phyloP scores from a whole-genome alignment of 2,797 vertebrate species.

The Esox masquinongy region DNA sequence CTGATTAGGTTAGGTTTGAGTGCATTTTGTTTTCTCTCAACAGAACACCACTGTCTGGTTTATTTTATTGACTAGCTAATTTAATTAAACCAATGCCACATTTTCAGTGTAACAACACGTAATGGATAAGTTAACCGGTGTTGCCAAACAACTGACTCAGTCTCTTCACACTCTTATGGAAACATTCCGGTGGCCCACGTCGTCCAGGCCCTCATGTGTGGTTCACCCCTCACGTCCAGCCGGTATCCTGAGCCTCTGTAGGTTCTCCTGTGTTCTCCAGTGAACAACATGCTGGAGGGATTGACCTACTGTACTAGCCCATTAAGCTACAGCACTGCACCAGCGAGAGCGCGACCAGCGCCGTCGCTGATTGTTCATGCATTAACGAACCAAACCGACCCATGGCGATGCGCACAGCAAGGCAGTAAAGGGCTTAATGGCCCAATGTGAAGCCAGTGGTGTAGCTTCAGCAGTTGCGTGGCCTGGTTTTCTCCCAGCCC shows the following conservation, averaged over 20 bases:
- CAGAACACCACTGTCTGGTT: neutral
- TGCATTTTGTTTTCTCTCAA: slow-evolving; percentile 10
- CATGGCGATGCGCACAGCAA: neutral
- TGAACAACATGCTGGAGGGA: neutral
- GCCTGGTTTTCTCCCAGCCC: neutral
- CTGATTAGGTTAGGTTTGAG: slow-evolving; percentile 24
- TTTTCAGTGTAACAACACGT: neutral
- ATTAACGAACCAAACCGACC: slow-evolving; percentile 1
- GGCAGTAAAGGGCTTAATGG: neutral
- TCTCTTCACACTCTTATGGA: neutral
- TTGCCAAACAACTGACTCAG: neutral
- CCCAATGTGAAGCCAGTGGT: neutral
- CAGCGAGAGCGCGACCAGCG: slow-evolving; percentile 3
- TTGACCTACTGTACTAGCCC: neutral
- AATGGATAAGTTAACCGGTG: neutral
- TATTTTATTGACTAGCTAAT: neutral
- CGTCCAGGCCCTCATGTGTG: neutral
- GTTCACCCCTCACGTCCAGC: neutral
- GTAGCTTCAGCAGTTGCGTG: neutral
- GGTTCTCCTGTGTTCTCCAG: neutral
- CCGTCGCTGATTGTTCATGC: slow-evolving; percentile 4
- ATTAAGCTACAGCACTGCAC: neutral
- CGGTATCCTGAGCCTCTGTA: neutral
- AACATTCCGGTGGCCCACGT: neutral
- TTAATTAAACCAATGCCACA: neutral